These are phyloP conservation scores for Leucoma salicis DNA, from an alignment of 2,888 invertebrate genomes.

Conservation along the genomic window DNA sequence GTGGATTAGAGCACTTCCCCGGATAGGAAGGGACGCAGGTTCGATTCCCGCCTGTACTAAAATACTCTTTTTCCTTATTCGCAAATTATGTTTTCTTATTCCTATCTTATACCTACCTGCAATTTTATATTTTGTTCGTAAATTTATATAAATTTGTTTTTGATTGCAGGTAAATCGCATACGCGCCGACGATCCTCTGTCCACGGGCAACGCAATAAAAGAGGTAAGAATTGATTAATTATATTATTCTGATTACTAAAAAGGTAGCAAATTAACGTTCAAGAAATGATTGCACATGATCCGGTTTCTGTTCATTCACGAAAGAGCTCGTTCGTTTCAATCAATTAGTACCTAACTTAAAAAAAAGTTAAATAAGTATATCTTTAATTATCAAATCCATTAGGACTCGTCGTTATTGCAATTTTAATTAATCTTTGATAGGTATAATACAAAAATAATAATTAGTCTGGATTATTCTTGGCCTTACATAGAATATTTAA, in stretches of 20 bases:
- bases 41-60: too few species aligned
- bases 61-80: too few species aligned
- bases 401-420: not conserved
- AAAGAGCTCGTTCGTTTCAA: not conserved
- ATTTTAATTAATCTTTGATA: not conserved
- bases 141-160: conserved; percentile 10
- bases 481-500: not conserved
- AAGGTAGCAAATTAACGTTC: not conserved
- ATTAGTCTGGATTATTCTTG: not conserved
- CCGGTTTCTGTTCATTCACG: not conserved
- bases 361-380: not conserved
- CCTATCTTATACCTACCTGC: too few species aligned
- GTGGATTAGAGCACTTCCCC: too few species aligned
- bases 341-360: not conserved
- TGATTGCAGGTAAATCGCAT: conserved; percentile 78
- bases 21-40: too few species aligned
- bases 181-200: conserved; percentile 83
- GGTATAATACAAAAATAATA: not conserved
- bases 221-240: conserved; percentile 56
- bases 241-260: conserved; percentile 5
- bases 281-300: not conserved
- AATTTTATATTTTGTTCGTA: too few species aligned
- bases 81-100: too few species aligned
- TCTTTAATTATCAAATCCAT: not conserved
- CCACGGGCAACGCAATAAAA: conserved; percentile 78